Base-by-base conservation (phyloP, 2,113 vertebrate genomes). In the Rhipidura dahli region DNA sequence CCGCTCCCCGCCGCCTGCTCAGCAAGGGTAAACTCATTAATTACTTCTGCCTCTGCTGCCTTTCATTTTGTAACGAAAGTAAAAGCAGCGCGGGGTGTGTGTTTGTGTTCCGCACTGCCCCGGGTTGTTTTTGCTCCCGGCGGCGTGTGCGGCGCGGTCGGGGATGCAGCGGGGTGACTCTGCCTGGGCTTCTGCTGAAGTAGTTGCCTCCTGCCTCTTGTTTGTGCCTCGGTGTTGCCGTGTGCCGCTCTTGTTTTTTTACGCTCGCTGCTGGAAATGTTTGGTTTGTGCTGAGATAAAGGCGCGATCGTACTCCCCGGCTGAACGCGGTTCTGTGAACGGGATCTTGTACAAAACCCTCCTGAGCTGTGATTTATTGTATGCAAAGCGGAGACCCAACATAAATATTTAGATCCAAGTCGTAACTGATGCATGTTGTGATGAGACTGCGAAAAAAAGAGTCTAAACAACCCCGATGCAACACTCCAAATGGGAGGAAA, bases 281-380 rank as follows among this genome's bases (percentile, higher is more conserved):
- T 59, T 49, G 50, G 8, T 79, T 54, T 53, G 82, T 37, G 4
- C 9, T 0, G 53, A 77, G 42, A 45, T 26, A 17, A 45, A 13
- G 6, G 47, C 16, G 0, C 6, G 18, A 2, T 8, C 44, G 0
- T 30, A 2, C 61, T 71, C 30, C 51, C 30, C 4, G 19, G 35
- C 37, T 45, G 64, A 65, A 22, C 7, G 7, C 31, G 3, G 68
- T 18, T 65, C 60, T 45, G 71, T 35, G 78, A 19, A 11, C 30
- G 45, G 33, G 35, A 39, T 42, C 76, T 40, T 24, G 42, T 13
- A 0, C 45, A 21, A 68, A 79, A 33, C 10, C 71, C 49, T 79
- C 39, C 40, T 5, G 35, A 42, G 85, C 70, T n/a, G 81, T 50
- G 90, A 72, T 66, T 90, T 70, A 60, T 23, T 49, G 51, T 33